Evolutionary conservation across 2,797 vertebrate genomes (phyloP).

Genomic region (Monodelphis domestica): DNA sequence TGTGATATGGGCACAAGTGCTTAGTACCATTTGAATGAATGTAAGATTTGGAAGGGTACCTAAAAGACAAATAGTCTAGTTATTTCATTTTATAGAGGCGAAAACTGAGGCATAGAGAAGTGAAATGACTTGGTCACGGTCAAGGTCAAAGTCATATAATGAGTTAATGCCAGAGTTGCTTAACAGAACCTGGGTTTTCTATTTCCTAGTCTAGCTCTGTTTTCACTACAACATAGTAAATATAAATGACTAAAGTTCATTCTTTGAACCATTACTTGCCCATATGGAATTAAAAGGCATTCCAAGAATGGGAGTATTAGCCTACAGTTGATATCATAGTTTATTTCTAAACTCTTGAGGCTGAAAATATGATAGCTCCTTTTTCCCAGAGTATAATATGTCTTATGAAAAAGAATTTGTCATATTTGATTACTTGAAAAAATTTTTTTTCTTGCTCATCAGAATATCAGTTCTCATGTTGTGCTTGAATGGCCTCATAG

Average conservation of each 20-base stretch:
- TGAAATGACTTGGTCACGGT: neutral
- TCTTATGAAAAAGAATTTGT: neutral
- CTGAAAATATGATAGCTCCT: slow-evolving; percentile 11
- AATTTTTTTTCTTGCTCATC: neutral
- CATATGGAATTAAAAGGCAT: accelerated
- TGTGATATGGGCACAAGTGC: neutral
- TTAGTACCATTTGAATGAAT: neutral
- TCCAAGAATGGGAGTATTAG: accelerated
- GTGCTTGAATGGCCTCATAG: neutral
- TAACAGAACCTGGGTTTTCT: neutral
- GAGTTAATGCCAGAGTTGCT: neutral
- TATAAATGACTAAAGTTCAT: neutral
- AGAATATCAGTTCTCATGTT: neutral
- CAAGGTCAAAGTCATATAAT: neutral
- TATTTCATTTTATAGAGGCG: neutral
- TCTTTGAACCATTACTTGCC: neutral
- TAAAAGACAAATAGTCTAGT: neutral
- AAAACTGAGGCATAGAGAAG: slow-evolving; percentile 6
- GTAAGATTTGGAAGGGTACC: neutral
- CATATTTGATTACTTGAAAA: neutral
- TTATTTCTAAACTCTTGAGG: neutral
- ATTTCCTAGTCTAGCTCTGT: neutral
- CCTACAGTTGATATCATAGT: accelerated
- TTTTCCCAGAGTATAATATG: neutral
- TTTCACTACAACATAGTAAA: neutral